These are phyloP conservation scores for Nemoura dubitans DNA, from an alignment of 2,888 invertebrate species.

Conservation along the genomic window DNA sequence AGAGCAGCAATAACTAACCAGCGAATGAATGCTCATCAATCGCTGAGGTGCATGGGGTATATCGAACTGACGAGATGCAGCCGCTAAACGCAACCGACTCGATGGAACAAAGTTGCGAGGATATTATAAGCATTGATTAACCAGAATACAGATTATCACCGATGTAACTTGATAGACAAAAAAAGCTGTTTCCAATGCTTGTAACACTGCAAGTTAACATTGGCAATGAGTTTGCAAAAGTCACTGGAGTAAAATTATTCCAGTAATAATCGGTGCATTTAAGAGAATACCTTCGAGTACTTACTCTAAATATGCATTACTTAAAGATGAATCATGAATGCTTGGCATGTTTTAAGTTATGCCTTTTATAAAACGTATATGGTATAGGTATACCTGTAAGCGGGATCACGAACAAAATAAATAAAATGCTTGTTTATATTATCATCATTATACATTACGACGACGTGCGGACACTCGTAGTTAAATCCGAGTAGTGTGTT, in stretches of 20 bases:
- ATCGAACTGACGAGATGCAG: no score
- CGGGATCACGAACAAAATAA: no score
- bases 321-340: background rate
- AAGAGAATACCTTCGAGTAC: background rate
- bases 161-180: no score
- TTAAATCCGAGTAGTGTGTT: background rate
- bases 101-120: no score
- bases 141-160: no score
- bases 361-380: no score
- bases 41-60: no score
- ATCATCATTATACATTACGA: background rate
- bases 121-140: no score
- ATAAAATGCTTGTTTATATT: background rate
- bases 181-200: background rate
- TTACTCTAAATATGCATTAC: background rate
- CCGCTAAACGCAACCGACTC: no score
- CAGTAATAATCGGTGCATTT: background rate
- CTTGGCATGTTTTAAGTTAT: background rate
- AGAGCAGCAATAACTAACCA: background rate
- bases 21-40: background rate
- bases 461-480: background rate
- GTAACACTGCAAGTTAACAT: background rate
- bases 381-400: no score
- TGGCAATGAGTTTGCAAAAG: background rate
- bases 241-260: background rate